Base-by-base conservation (phyloP, 2,113 vertebrate species). In the Xenopus borealis region DNA sequence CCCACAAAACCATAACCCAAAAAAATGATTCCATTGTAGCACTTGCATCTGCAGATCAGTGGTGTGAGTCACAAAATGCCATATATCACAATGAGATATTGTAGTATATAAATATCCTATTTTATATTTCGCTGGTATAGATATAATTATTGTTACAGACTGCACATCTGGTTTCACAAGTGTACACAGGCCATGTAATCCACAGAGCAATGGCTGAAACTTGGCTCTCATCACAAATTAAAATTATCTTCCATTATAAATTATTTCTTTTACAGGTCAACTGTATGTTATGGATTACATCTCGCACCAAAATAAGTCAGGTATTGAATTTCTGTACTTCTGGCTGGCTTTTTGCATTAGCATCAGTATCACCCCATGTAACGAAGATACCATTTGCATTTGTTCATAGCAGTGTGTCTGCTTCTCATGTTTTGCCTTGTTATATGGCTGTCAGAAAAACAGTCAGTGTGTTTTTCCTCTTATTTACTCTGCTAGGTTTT, bases 231-330 rank as follows among this genome's bases (percentile, higher is more conserved):
- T 47, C 11, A 30, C 62, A 45, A 19, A 30, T 62, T 76, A 10
- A 23, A 4, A 53, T 13, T 44, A 63, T 6, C 62, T 69, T 76
- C 73, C 69, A 76, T 66, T 76, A 59, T 76, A 62, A 45, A 76
- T 69, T 76, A 69, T 76, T 69, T 76, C 73, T 76, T 75, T 75
- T 76, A 52, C 73, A 76, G 73, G 73, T 76, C 73, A 76, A 55
- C 73, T 76, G 45, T 76, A 76, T 76, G 73, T 76, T 76, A 69
- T 76, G 73, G 73, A 76, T 66, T 67, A 68, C 73, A 58, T 63
- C 47, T 58, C 73, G 16, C 23, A 27, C 23, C 73, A 76, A 69
- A 76, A 76, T 62, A 76, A 76, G 73, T 76, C 73, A 76, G 73
- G 73, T 76, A 76, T 63, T 76, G 73, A 52, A 69, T 69, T 63